These are phyloP conservation scores for Parauchenoglanis punctatus DNA, from an alignment of 2,797 vertebrate genomes.

Conservation along the genomic window DNA sequence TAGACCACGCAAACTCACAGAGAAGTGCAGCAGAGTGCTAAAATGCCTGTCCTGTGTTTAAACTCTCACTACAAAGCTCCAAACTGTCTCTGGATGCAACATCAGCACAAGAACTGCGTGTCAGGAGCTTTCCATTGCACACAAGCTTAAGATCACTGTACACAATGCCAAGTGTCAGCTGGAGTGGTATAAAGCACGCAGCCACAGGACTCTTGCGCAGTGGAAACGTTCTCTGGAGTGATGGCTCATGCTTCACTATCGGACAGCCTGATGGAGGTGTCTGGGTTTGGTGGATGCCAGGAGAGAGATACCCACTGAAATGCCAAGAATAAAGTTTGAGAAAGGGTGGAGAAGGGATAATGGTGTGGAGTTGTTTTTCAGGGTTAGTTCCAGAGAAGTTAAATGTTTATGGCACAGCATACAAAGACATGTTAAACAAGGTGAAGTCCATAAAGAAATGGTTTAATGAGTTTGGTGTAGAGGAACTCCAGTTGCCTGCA, in stretches of 20 bases:
- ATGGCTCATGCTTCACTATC: background rate
- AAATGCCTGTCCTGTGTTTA: background rate
- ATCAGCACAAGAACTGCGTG: background rate
- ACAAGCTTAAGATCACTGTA: background rate
- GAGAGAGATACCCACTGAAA: background rate
- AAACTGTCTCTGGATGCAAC: background rate
- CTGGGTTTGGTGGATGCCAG: background rate
- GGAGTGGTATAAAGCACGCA: background rate
- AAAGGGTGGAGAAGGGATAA: background rate
- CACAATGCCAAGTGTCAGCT: background rate
- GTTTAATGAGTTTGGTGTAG: background rate
- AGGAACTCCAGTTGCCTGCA: background rate
- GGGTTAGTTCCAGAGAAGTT: background rate
- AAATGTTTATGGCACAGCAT: background rate
- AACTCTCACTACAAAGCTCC: background rate
- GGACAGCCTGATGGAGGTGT: background rate
- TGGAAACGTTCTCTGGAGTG: background rate
- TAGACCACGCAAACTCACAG: constrained; percentile 1
- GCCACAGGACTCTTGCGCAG: background rate
- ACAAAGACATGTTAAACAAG: background rate
- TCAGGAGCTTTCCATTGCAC: background rate
- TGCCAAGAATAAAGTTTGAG: background rate
- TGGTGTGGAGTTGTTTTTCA: background rate
- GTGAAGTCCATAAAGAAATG: background rate
- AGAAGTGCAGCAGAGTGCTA: background rate